Evolutionary conservation across 2,797 vertebrate genomes (phyloP).

Genomic region (Smutsia gigantea): DNA sequence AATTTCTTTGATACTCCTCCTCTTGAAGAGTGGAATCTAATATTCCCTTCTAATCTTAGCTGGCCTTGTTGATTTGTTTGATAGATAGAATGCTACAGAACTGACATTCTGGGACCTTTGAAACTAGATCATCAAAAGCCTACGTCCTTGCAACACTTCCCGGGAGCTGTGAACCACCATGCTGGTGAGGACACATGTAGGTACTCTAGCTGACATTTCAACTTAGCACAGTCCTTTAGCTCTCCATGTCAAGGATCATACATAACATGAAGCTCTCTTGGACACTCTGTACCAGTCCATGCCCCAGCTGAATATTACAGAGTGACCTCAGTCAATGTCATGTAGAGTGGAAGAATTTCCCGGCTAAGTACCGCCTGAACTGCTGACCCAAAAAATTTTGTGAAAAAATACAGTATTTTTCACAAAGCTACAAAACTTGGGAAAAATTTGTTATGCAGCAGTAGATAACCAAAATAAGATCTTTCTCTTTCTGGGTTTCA

Average conservation of each 20-base stretch:
- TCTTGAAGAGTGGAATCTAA: neutral
- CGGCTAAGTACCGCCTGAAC: neutral
- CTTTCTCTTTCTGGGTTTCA: neutral
- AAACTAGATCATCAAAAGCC: neutral
- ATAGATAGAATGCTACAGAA: neutral
- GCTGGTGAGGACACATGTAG: neutral
- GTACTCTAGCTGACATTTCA: neutral
- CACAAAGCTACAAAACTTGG: neutral
- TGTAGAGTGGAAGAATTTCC: neutral
- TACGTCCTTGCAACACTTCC: neutral
- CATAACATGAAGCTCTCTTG: neutral
- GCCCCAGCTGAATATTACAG: neutral
- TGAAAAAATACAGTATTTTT: neutral
- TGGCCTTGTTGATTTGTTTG: neutral
- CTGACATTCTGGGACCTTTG: neutral
- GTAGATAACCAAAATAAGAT: neutral
- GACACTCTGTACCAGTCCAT: neutral
- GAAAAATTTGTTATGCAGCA: neutral
- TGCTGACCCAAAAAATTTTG: neutral
- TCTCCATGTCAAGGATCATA: too few species aligned
- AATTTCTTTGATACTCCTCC: neutral
- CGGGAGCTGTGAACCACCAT: neutral
- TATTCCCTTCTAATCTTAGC: neutral
- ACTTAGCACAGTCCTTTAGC: neutral
- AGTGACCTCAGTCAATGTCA: neutral